Evolutionary conservation across 1,140 invertebrate genomes (phyloP), one percentile per base, ranked within the genome.

Genomic region (Drosophila nigrodunni): DNA sequence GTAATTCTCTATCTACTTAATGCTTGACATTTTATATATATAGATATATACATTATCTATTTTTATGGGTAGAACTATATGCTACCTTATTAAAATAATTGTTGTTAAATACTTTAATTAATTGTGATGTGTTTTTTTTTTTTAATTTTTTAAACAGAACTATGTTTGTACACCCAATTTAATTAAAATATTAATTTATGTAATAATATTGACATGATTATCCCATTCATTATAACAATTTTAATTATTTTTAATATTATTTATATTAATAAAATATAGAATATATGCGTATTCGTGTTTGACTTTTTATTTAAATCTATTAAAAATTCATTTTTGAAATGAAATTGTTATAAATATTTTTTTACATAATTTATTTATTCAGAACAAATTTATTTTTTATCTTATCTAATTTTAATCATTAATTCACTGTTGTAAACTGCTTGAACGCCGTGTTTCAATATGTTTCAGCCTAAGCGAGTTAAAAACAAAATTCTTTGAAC

Each of bases 401-500:
- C 6, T 46, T 47, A 5, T 18, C 18, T 9, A 18, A 47, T 21
- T 7, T 47, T 21, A 18, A 47, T 9, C 25, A 8, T 39, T 39
- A 39, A 49, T 49, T 11, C 15, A 49, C 34, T 43, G 18, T 21
- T 11, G 11, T 43, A 43, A 13, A 25, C 35, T 44, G 64, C 54
- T 68, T 74, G 35, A 21, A 58, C n/a, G 34, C 34, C 8, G n/a
- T 30, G 46, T 15, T 54, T 37, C 21, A 11, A 60, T 18, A 75
- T 61, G n/a, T 41, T 73, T 70, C 46, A 75, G 71, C 41, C 52
- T 60, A 18, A 10, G 50, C 41, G 52, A 25, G 39, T 18, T 54
- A n/a, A 35, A 5, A 2, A 7, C 15, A 7, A 54, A 35, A 11
- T 15, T 37, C 8, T 35, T 13, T 13, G 15, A 35, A 35, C 13